Conservation (phyloP, 2,888 invertebrate species). For the Pandemis heparana region DNA sequence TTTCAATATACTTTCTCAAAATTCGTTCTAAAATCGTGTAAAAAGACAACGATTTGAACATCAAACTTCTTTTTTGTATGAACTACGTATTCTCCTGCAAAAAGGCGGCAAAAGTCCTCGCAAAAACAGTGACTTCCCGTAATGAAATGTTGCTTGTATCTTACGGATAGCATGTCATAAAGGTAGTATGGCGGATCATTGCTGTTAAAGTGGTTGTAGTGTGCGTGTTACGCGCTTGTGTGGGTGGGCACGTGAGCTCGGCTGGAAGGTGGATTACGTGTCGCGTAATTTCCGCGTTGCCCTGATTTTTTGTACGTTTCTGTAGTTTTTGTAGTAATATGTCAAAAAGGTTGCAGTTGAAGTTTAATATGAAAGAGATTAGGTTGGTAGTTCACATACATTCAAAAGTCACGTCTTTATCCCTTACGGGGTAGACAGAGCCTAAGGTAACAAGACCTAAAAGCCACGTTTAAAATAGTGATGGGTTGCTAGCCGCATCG, state of each 20-base stretch:
- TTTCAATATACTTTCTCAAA: too few species aligned
- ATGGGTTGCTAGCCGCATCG: too few species aligned
- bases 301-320: constrained; percentile 22
- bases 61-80: too few species aligned
- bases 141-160: constrained; percentile 39
- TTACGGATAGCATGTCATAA: constrained; percentile 36
- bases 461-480: too few species aligned
- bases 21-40: too few species aligned
- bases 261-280: constrained; percentile 12
- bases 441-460: too few species aligned
- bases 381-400: too few species aligned
- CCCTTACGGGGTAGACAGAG: too few species aligned
- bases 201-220: not conserved
- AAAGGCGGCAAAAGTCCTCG: not conserved
- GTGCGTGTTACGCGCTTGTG: not conserved
- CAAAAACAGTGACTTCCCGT: constrained; percentile 32
- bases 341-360: too few species aligned
- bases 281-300: constrained; percentile 17
- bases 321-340: not conserved
- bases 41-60: too few species aligned
- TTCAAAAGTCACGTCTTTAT: too few species aligned
- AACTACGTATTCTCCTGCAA: not conserved
- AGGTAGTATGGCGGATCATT: constrained; percentile 21
- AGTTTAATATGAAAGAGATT: too few species aligned
- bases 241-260: constrained; percentile 1